Evolutionary conservation across 1,140 invertebrate genomes (phyloP).

Genomic region (Acromyrmex echinatior): DNA sequence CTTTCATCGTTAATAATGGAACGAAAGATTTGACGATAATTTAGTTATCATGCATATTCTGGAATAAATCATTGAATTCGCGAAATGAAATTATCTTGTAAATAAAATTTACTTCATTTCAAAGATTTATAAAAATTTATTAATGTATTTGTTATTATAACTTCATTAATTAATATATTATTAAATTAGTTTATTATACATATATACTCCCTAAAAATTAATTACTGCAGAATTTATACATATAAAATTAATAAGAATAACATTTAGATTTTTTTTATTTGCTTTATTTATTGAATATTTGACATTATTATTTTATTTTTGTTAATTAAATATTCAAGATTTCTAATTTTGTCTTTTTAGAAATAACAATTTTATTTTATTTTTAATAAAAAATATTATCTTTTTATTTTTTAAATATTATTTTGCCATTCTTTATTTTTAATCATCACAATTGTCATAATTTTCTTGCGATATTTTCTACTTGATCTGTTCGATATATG

Average conservation of each 20-base stretch:
- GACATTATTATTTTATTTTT: constrained; percentile 13
- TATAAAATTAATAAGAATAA: neutral
- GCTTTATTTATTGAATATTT: neutral
- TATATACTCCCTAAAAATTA: neutral
- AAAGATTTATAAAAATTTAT: constrained; percentile 4
- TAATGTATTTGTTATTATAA: neutral
- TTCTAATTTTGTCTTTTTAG: constrained; percentile 8
- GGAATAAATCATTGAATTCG: neutral
- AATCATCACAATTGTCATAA: constrained; percentile 7
- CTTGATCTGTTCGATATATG: neutral
- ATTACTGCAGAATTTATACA: neutral
- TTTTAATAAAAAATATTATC: neutral
- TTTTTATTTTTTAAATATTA: neutral
- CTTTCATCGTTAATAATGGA: neutral
- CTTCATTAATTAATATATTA: neutral
- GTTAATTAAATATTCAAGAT: neutral
- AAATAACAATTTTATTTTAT: neutral
- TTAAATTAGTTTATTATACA: neutral
- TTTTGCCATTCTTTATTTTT: neutral
- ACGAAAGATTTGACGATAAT: neutral
- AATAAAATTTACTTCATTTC: constrained; percentile 19
- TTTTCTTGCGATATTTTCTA: constrained; percentile 37
- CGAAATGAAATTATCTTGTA: neutral
- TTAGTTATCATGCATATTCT: neutral
- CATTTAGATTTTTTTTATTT: neutral